Evolutionary conservation across 2,888 invertebrate species (phyloP).

Genomic region (Embidobia sp.): DNA sequence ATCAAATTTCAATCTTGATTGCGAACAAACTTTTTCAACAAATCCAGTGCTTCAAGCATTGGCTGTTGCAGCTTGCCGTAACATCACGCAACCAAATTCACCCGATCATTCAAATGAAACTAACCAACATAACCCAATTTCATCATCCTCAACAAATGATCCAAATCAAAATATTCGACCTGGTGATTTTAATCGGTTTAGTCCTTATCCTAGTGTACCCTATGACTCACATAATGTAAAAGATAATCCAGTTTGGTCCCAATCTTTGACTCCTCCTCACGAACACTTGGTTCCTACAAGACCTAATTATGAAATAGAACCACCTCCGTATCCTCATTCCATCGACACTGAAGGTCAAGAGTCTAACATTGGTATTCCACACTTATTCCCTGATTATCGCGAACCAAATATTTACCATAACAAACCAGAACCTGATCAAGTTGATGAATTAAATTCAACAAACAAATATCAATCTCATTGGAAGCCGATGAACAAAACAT

Average conservation of each 20-base stretch:
- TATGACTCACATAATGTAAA: slow-evolving; percentile 2
- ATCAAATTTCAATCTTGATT: neutral
- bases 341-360: slow-evolving; percentile 39
- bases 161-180: slow-evolving; percentile 9
- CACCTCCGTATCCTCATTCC: slow-evolving; percentile 13
- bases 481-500: neutral
- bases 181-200: neutral
- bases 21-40: slow-evolving; percentile 21
- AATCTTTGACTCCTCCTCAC: neutral
- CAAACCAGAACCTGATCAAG: slow-evolving; percentile 5
- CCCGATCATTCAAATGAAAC: neutral
- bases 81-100: neutral
- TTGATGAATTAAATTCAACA: neutral
- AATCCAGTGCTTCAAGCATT: slow-evolving; percentile 37
- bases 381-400: slow-evolving; percentile 15
- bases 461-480: slow-evolving; percentile 6
- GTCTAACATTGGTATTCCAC: slow-evolving; percentile 15
- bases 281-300: neutral
- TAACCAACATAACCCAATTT: neutral
- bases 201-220: neutral
- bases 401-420: slow-evolving; percentile 43
- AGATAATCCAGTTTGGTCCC: neutral
- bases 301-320: slow-evolving; percentile 18
- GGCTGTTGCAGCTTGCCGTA: slow-evolving; percentile 14
- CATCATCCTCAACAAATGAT: too few relatives aligned